Conservation (phyloP, 2,113 vertebrate species). For the Stegastes partitus region DNA sequence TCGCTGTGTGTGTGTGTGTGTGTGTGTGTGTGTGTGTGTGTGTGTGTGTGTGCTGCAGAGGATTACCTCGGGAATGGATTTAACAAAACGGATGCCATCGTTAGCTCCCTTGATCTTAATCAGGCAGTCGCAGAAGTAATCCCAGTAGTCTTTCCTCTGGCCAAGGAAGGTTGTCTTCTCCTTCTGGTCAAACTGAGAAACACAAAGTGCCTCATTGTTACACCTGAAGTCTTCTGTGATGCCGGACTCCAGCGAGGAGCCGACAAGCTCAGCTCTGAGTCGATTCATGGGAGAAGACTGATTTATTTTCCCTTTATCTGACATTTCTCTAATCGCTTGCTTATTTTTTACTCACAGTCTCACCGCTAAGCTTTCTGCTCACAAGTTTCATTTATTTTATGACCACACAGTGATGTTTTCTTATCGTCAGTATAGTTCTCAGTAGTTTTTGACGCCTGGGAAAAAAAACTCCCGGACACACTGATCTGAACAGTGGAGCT, state of each 20-base stretch:
- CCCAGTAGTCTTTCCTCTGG: slow-evolving; percentile 97
- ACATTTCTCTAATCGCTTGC: neutral
- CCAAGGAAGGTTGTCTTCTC: slow-evolving; percentile 94
- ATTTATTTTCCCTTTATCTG: too few species aligned
- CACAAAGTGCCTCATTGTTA: slow-evolving; percentile 7
- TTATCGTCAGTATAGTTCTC: too few species aligned
- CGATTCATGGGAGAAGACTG: too few species aligned
- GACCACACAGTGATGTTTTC: too few species aligned
- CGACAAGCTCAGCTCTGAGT: neutral
- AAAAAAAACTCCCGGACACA: too few species aligned
- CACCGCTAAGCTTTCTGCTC: too few species aligned
- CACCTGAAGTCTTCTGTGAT: neutral
- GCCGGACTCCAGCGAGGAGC: neutral
- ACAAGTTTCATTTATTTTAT: too few species aligned
- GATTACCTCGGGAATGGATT: slow-evolving; percentile 94
- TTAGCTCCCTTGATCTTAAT: slow-evolving; percentile 95
- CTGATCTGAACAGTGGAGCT: too few species aligned
- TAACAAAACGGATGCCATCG: slow-evolving; percentile 97
- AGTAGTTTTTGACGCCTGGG: too few species aligned
- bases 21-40: slow-evolving; percentile 45
- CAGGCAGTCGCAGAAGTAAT: slow-evolving; percentile 96
- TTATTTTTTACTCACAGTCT: neutral
- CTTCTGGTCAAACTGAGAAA: slow-evolving; percentile 94
- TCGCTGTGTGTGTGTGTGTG: slow-evolving; percentile 24
- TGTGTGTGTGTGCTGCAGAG: slow-evolving; percentile 43